These are phyloP conservation scores for Cosmorhoe ocellata DNA, from an alignment of 2,888 invertebrate genomes.

Conservation along the genomic window DNA sequence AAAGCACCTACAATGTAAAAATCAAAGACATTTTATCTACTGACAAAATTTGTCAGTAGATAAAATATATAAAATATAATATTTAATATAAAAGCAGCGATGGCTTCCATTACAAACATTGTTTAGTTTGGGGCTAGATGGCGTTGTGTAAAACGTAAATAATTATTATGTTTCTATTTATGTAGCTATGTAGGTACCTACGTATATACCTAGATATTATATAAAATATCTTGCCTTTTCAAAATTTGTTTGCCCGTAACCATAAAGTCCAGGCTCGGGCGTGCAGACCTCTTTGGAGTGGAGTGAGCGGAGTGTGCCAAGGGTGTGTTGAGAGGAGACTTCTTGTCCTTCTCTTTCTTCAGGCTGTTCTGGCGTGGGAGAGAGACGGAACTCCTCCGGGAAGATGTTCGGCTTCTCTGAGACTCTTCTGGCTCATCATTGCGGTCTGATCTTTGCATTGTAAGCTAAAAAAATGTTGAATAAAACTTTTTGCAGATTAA, in stretches of 20 bases:
- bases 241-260: conserved; percentile 68
- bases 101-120: too few species aligned
- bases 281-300: conserved; percentile 57
- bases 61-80: too few species aligned
- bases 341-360: conserved; percentile 43
- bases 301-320: conserved; percentile 39
- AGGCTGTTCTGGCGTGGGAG: conserved; percentile 58
- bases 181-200: too few species aligned
- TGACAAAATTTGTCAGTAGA: too few species aligned
- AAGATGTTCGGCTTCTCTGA: conserved; percentile 47
- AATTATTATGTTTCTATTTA: too few species aligned
- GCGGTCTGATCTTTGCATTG: conserved; percentile 21
- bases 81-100: too few species aligned
- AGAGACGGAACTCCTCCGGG: conserved; percentile 60
- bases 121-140: too few species aligned
- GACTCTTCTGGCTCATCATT: conserved; percentile 43
- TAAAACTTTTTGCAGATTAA: too few species aligned
- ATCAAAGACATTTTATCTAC: too few species aligned
- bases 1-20: too few species aligned
- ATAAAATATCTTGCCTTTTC: conserved; percentile 50
- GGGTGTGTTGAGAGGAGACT: conserved; percentile 23
- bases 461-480: conserved; percentile 3
- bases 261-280: conserved; percentile 58
- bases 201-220: too few species aligned
- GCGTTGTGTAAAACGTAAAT: too few species aligned